These are phyloP conservation scores for Chelonia mydas DNA, from an alignment of 2,797 vertebrate genomes.

Conservation along the genomic window DNA sequence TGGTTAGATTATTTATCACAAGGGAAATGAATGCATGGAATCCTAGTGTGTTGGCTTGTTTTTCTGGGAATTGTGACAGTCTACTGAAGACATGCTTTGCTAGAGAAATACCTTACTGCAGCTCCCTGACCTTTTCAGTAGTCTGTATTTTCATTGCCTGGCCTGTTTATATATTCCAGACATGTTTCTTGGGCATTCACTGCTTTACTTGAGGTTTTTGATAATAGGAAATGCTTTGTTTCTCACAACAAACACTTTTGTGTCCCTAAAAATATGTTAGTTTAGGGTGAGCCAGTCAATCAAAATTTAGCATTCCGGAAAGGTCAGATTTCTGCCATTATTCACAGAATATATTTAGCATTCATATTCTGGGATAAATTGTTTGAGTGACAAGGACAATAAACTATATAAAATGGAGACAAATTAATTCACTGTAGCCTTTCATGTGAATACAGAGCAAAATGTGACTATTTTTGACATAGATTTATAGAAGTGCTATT, in stretches of 20 bases:
- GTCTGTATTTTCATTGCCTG: not conserved
- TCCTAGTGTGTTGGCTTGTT: not conserved
- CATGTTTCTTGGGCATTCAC: accelerated
- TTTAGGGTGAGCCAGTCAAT: not conserved
- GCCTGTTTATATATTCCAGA: not conserved
- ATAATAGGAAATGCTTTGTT: not conserved
- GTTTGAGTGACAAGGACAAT: not conserved
- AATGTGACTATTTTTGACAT: not conserved
- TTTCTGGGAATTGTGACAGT: not conserved
- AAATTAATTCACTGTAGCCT: not conserved
- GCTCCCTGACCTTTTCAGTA: slow-evolving; percentile 1
- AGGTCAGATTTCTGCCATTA: not conserved
- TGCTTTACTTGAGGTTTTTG: not conserved
- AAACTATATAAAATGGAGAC: not conserved
- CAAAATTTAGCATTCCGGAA: slow-evolving; percentile 1
- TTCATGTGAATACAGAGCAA: not conserved
- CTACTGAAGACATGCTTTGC: not conserved
- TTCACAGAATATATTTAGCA: not conserved
- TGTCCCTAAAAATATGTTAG: not conserved
- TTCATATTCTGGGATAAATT: not conserved
- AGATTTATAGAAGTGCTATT: not conserved
- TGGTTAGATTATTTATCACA: not conserved
- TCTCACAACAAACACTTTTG: not conserved
- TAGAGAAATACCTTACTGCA: not conserved
- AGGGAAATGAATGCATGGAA: not conserved